Conservation (phyloP, 2,888 invertebrate genomes). For the Chouioia cunea region DNA sequence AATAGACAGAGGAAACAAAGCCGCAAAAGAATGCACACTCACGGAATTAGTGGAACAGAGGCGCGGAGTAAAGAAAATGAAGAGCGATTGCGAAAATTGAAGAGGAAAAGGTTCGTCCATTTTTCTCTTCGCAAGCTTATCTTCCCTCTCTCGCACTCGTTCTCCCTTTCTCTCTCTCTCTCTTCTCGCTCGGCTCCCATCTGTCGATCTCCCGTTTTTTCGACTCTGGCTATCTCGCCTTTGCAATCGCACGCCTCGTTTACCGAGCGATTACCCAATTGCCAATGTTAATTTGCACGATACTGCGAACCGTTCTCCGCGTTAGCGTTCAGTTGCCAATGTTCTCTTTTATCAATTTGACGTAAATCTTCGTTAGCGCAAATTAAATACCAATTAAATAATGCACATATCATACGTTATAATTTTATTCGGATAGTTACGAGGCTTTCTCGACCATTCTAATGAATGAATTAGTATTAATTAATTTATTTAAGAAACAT, state of each 20-base stretch:
- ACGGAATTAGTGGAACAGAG: neutral
- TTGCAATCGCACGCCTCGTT: neutral
- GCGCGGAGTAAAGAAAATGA: neutral
- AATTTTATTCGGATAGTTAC: no score
- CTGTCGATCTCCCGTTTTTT: neutral
- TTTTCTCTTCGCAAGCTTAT: neutral
- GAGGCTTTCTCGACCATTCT: no score
- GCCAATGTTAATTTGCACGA: neutral
- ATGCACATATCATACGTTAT: no score
- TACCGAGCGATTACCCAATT: neutral
- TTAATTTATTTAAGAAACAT: no score
- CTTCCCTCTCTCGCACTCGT: neutral
- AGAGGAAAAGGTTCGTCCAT: neutral
- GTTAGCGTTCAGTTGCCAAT: neutral
- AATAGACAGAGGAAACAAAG: neutral
- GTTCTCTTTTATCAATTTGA: neutral
- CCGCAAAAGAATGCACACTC: neutral
- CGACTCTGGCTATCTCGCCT: no score
- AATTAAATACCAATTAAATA: no score
- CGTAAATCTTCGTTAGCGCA: slow-evolving; percentile 4
- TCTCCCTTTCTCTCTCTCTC: neutral
- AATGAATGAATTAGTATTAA: no score
- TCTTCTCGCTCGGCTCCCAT: neutral
- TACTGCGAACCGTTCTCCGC: neutral
- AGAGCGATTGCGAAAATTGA: slow-evolving; percentile 20